Conservation (phyloP, 2,113 vertebrate genomes). For the Fulmarus glacialis region DNA sequence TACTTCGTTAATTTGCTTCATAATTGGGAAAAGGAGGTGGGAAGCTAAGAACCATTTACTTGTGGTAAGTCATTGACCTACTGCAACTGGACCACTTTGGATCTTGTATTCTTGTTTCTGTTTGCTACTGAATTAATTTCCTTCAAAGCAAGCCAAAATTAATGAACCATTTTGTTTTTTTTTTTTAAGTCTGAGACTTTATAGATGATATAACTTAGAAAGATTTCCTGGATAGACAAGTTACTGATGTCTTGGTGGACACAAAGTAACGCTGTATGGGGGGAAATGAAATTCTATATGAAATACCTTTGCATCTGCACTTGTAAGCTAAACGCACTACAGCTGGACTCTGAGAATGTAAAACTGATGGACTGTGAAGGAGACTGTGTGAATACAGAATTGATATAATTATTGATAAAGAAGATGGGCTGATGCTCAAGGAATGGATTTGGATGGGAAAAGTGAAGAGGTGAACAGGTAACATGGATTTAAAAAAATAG, state of each 20-base stretch:
- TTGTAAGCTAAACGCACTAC: not conserved
- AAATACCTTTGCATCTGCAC: not conserved
- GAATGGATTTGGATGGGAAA: not conserved
- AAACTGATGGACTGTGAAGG: not conserved
- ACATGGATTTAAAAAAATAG: not conserved
- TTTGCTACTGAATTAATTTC: not conserved
- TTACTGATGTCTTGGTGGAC: not conserved
- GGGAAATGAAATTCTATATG: not conserved
- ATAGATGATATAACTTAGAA: not conserved
- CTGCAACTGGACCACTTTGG: not conserved
- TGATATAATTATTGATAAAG: not conserved
- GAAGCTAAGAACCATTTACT: not conserved
- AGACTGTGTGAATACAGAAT: not conserved
- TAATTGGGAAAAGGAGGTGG: not conserved
- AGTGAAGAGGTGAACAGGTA: not conserved
- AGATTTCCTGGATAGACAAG: not conserved
- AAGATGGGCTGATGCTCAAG: not conserved
- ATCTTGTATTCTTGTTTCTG: not conserved
- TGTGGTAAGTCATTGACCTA: not conserved
- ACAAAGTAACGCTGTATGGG: not conserved
- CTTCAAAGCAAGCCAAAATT: not conserved
- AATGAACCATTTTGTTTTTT: not conserved
- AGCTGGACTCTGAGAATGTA: not conserved
- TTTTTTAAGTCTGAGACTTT: not conserved
- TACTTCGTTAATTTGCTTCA: not conserved